These are phyloP conservation scores for Periophthalmus modestus DNA, from an alignment of 2,113 vertebrate genomes.

Conservation along the genomic window DNA sequence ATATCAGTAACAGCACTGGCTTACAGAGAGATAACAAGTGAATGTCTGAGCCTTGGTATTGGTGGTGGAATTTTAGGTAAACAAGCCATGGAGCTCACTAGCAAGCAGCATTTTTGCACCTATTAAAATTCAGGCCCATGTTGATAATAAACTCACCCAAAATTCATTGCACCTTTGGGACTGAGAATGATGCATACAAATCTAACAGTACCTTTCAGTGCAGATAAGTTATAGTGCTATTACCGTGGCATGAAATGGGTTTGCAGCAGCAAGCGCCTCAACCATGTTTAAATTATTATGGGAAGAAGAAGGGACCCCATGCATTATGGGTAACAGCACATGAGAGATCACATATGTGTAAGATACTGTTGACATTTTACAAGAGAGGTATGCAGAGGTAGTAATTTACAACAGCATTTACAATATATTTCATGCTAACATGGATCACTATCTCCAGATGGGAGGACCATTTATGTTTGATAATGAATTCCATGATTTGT, in stretches of 20 bases:
- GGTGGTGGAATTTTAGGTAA: background rate
- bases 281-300: conserved; percentile 34
- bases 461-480: background rate
- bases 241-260: conserved; percentile 41
- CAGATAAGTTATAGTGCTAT: conserved; percentile 20
- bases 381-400: conserved; percentile 16
- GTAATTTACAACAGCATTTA: background rate
- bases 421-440: conserved; percentile 10
- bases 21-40: conserved; percentile 25
- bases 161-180: conserved; percentile 38
- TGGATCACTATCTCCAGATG: conserved; percentile 18
- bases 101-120: conserved; percentile 1
- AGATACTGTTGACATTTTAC: conserved; percentile 10
- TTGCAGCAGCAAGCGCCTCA: conserved; percentile 35
- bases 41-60: conserved; percentile 12
- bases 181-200: conserved; percentile 4
- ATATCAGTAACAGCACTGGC: conserved; percentile 29
- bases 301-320: background rate
- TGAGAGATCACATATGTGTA: background rate
- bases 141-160: conserved; percentile 15
- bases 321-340: conserved; percentile 12
- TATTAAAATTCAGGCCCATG: background rate
- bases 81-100: background rate
- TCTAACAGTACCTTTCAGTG: conserved; percentile 21
- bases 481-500: background rate